These are phyloP conservation scores for Oscheius sp. DNA, from an alignment of 2,888 invertebrate genomes.

Conservation along the genomic window DNA sequence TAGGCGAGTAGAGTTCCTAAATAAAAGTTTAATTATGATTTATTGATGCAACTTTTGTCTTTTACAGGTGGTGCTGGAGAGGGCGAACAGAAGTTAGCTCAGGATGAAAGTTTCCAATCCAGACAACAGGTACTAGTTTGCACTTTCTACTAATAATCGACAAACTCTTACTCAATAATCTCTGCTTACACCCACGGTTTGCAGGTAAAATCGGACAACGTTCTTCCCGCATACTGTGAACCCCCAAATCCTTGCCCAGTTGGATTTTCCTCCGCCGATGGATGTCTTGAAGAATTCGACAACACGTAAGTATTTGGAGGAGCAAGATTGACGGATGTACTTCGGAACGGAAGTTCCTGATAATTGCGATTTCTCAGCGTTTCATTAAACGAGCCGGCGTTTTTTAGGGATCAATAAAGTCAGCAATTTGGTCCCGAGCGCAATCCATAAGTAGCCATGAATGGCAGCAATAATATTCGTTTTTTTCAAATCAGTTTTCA, in stretches of 20 bases:
- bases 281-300: slow-evolving; percentile 77
- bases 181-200: neutral
- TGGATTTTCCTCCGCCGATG: slow-evolving; percentile 81
- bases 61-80: slow-evolving; percentile 80
- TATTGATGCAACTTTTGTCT: too few relatives aligned
- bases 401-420: neutral
- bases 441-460: too few relatives aligned
- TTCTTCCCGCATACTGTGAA: slow-evolving; percentile 95
- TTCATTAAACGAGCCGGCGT: too few relatives aligned
- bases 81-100: slow-evolving; percentile 77
- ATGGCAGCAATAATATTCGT: too few relatives aligned
- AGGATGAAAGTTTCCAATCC: slow-evolving; percentile 69
- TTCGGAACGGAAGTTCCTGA: neutral
- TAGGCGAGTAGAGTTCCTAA: too few relatives aligned
- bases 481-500: too few relatives aligned
- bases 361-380: neutral
- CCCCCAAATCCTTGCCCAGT: slow-evolving; percentile 98
- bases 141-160: too few relatives aligned
- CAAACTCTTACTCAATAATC: neutral
- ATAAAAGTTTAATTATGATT: too few relatives aligned
- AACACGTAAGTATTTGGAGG: slow-evolving; percentile 40
- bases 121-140: slow-evolving; percentile 67
- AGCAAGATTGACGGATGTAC: neutral
- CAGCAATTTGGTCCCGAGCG: too few relatives aligned
- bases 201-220: slow-evolving; percentile 86